Conservation (phyloP, 2,888 invertebrate species). For the Nineta flava region DNA sequence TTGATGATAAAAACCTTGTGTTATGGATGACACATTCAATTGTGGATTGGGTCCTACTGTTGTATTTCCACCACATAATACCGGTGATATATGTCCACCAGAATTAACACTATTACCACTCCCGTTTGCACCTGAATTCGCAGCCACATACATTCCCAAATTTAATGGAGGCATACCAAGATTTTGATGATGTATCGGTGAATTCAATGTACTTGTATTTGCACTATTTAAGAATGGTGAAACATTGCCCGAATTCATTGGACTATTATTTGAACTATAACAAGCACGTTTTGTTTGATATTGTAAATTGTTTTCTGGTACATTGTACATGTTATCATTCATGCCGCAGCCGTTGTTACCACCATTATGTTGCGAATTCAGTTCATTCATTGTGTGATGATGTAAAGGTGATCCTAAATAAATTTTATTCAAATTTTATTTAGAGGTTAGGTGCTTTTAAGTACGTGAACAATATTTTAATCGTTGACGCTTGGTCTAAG, state of each 20-base stretch:
- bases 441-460: too few relatives aligned
- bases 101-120: constrained; percentile 15
- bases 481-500: too few relatives aligned
- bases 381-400: neutral
- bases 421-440: too few relatives aligned
- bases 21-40: constrained; percentile 33
- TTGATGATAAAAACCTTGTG: constrained; percentile 31
- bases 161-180: constrained; percentile 1
- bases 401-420: constrained; percentile 44
- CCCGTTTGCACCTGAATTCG: too few relatives aligned
- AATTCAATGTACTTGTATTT: constrained; percentile 20
- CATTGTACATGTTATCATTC: constrained; percentile 1
- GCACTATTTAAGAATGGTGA: constrained; percentile 19
- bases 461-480: too few relatives aligned
- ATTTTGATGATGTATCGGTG: constrained; percentile 17
- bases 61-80: constrained; percentile 20
- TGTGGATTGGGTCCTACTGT: constrained; percentile 15
- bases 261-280: constrained; percentile 23
- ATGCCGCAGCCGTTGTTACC: constrained; percentile 16
- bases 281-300: constrained; percentile 15
- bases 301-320: constrained; percentile 14
- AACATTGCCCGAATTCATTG: constrained; percentile 18
- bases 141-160: constrained; percentile 10
- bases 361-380: constrained; percentile 12
- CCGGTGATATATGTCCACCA: constrained; percentile 22